phyloP scores from a whole-genome alignment of 2,888 invertebrate species.

The Clistopyga incitator region DNA sequence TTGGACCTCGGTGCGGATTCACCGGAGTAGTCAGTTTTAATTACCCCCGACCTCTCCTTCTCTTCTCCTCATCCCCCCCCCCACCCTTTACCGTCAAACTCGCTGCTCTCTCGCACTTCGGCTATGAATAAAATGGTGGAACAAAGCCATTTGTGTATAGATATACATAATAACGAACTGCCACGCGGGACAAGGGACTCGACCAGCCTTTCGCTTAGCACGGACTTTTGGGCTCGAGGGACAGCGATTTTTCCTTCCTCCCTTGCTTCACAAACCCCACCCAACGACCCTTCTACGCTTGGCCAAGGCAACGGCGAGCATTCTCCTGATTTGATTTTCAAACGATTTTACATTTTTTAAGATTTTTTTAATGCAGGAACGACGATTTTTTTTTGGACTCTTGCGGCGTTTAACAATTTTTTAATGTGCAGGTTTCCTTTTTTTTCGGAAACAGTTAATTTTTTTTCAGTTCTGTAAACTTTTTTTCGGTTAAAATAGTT shows the following conservation, averaged over 20 bases:
- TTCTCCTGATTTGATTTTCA: not conserved
- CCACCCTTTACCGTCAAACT: slow-evolving; percentile 3
- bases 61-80: slow-evolving; percentile 30
- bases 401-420: no score
- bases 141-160: slow-evolving; percentile 59
- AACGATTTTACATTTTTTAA: not conserved
- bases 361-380: not conserved
- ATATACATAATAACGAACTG: slow-evolving; percentile 8
- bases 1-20: slow-evolving; percentile 66
- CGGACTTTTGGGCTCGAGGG: slow-evolving; percentile 33
- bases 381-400: not conserved
- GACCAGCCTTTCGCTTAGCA: slow-evolving; percentile 31
- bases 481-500: no score
- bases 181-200: not conserved
- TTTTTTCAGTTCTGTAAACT: no score
- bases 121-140: slow-evolving; percentile 65
- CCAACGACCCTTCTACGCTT: not conserved
- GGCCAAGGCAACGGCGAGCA: not conserved
- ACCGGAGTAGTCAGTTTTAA: slow-evolving; percentile 71
- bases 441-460: no score
- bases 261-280: not conserved
- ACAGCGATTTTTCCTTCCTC: slow-evolving; percentile 1
- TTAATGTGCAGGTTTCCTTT: no score
- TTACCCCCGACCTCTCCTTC: slow-evolving; percentile 65
- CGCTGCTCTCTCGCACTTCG: slow-evolving; percentile 21